phyloP scores from a whole-genome alignment of 1,140 invertebrate species.

The Drosophila subobscura region DNA sequence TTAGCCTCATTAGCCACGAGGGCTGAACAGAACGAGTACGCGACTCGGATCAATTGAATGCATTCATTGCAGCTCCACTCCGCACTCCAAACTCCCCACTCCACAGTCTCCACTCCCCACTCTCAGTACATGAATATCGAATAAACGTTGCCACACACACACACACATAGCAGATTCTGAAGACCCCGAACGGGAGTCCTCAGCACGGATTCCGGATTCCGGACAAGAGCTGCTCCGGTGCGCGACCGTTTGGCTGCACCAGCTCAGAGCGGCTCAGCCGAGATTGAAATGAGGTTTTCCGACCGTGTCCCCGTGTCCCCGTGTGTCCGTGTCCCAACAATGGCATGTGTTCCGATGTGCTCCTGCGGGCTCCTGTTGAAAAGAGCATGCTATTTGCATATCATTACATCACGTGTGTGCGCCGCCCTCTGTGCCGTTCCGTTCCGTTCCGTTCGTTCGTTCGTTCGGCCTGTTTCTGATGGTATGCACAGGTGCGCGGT shows the following conservation, averaged over 20 bases:
- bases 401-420: constrained; percentile 56
- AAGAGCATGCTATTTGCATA: constrained; percentile 78
- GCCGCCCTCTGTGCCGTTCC: too few relatives aligned
- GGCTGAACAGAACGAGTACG: constrained; percentile 5
- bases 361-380: constrained; percentile 40
- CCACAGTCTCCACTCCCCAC: neutral
- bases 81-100: too few relatives aligned
- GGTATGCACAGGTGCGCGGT: constrained; percentile 11
- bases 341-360: constrained; percentile 1
- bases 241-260: constrained; percentile 49
- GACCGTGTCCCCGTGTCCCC: constrained; percentile 2
- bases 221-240: constrained; percentile 26
- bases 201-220: too few relatives aligned
- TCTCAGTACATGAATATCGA: neutral
- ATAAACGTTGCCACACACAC: constrained; percentile 1
- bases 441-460: too few relatives aligned
- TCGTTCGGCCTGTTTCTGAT: constrained; percentile 7
- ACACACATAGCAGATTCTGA: too few relatives aligned
- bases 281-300: constrained; percentile 73
- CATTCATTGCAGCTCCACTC: constrained; percentile 7
- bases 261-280: constrained; percentile 70
- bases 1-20: constrained; percentile 48
- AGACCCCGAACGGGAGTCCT: too few relatives aligned
- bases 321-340: neutral
- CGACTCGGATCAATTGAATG: constrained; percentile 18